Conservation (phyloP, 2,888 invertebrate species). For the Drosophila demipolita region DNA sequence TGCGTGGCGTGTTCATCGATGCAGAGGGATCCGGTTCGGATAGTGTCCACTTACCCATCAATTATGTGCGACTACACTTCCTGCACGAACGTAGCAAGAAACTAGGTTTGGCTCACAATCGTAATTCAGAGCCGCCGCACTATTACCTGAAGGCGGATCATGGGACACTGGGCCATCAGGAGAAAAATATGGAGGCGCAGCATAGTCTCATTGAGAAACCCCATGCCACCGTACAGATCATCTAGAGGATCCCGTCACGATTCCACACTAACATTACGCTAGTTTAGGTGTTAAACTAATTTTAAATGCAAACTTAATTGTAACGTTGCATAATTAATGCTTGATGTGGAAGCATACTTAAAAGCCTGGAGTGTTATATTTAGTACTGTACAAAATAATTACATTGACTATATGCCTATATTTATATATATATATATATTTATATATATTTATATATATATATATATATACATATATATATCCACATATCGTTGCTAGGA, state of each 20-base stretch:
- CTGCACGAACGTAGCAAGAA: conserved; percentile 89
- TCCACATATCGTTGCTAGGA: background rate
- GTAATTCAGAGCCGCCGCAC: conserved; percentile 47
- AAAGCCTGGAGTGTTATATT: conserved; percentile 31
- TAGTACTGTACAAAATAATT: conserved; percentile 50
- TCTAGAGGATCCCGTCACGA: conserved; percentile 41
- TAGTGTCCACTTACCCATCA: conserved; percentile 93
- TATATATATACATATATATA: background rate
- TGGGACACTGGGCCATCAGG: conserved; percentile 39
- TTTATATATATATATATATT: background rate
- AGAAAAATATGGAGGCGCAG: conserved; percentile 77
- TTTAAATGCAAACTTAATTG: conserved; percentile 62
- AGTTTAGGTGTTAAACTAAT: conserved; percentile 63
- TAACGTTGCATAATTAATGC: conserved; percentile 36
- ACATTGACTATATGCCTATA: conserved; percentile 14
- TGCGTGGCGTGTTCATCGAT: conserved; percentile 94
- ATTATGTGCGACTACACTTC: conserved; percentile 92
- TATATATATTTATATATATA: conserved; percentile 2
- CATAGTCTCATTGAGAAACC: conserved; percentile 77
- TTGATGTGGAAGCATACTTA: conserved; percentile 49
- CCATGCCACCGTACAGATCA: conserved; percentile 62
- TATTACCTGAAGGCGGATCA: conserved; percentile 69
- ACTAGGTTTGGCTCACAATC: conserved; percentile 23
- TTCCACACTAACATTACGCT: conserved; percentile 18
- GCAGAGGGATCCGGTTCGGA: conserved; percentile 93